Evolutionary conservation across 2,113 vertebrate genomes (phyloP), one percentile per base, ranked within the genome.

Genomic region (Desmodus rotundus): DNA sequence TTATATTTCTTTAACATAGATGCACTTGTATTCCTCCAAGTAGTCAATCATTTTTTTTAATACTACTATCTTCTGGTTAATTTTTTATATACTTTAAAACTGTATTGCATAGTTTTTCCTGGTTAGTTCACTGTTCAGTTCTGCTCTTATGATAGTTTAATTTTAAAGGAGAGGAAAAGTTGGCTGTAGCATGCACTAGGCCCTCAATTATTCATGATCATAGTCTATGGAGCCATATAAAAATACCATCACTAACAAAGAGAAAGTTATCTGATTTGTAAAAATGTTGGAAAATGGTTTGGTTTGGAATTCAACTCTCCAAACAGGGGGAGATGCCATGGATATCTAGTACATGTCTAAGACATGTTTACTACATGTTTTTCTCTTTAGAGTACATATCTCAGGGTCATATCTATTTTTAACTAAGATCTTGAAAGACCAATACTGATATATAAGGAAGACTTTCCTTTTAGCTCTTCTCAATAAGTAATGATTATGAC

Each of bases 391-490:
- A 68, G 33, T 72, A 36, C 7, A 70, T 78, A 4, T 85, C 20
- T 90, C 19, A 87, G 45, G 13, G 50, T 10, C 82, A 96, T 7
- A 33, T 3, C 76, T 1, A 12, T 36, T 95, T 89, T 80, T 74
- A 91, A 85, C 22, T 65, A 85, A 89, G 43, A 85, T 72, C 31
- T 87, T 90, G 43, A 88, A 94, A 91, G 19, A 87, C 28, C 17
- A 68, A 28, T 68, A 15, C 36, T 11, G 16, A 52, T 74, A 12
- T 74, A 24, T 56, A 26, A 77, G 41, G 31, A 83, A 70, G 26
- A 76, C 4, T 17, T 52, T 78, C 36, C 52, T 72, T 97, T 52
- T 7, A 4, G 28, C 74, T 91, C 47, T 67, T 67, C 31, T 61
- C 4, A 22, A 61, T 83, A 95, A 76, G 20, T 70, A 61, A 22